Base-by-base conservation (phyloP, 2,888 invertebrate genomes). In the Linnaemya vulpina region DNA sequence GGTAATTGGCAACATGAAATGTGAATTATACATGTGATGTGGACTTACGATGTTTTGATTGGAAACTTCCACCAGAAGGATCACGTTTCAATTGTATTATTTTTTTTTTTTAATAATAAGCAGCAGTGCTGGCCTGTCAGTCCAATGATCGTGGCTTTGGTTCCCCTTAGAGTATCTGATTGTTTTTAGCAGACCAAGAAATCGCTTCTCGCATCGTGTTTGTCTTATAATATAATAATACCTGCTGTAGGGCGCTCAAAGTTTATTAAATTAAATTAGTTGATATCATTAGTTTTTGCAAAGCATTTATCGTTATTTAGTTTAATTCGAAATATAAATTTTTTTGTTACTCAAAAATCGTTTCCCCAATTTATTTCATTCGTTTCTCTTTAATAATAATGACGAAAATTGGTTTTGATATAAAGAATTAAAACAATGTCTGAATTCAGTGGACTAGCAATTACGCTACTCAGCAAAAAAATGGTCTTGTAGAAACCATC, bases 261-360 rank as follows among this genome's bases (percentile, higher is more conserved):
- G 53, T 53, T 53, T 22, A 53, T 53, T 22, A 22, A 53, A 22
- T 53, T 53, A 53, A 53, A 22, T 53, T 53, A 11, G 20, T 20
- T 20, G 20, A 7, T 51, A 20, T 9, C 51, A 46, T 1, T 3
- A 20, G 51, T 20, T 51, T 20, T 20, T 51, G 51, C 1, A 51
- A 51, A 51, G 0, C 22, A 53, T 53, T 53, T 53, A 53, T 22
- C 22, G 13, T 53, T 53, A 22, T 22, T 51, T 51, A 51, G 10
- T 22, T 53, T 22, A 53, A 22, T 22, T 53, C 22, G 22, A 22
- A 22, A 53, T 53, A 5, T 22, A 1, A 3, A 1, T 51, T 51
- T 51, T 51, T 53, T 53, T 30, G 30, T 30, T 30, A 53, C 22
- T 51, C 20, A 0, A 20, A 51, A 20, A 22, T 53, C 11, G 13